Conservation (phyloP, 2,888 invertebrate species). For the Latrodectus elegans region DNA sequence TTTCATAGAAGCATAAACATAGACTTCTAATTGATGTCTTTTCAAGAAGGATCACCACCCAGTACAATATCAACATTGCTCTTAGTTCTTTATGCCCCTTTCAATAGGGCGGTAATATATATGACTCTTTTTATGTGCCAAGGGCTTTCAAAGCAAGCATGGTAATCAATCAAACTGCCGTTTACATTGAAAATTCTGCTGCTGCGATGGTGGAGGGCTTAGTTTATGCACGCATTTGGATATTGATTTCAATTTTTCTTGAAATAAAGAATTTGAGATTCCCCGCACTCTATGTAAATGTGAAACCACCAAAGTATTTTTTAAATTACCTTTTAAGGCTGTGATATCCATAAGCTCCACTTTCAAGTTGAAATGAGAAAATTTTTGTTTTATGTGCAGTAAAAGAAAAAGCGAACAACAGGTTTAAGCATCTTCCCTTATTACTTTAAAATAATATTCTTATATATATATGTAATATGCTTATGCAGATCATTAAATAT, state of each 20-base stretch:
- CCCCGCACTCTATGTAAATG: background rate
- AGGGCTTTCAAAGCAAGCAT: slow-evolving; percentile 6
- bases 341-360: background rate
- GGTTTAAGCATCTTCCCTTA: no score
- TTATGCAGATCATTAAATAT: no score
- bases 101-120: slow-evolving; percentile 5
- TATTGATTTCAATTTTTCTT: slow-evolving; percentile 3
- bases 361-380: background rate
- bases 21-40: slow-evolving; percentile 12
- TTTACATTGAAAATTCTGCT: slow-evolving; percentile 18
- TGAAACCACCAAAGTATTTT: background rate
- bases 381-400: background rate
- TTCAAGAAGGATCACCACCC: background rate
- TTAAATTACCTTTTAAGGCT: background rate
- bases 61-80: slow-evolving; percentile 10
- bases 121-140: background rate
- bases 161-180: slow-evolving; percentile 19
- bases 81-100: background rate
- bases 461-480: no score
- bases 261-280: background rate
- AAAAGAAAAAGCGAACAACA: no score
- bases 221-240: background rate
- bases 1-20: background rate
- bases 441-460: no score
- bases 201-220: background rate